Evolutionary conservation across 2,113 vertebrate genomes (phyloP).

Genomic region (Saguinus midas): DNA sequence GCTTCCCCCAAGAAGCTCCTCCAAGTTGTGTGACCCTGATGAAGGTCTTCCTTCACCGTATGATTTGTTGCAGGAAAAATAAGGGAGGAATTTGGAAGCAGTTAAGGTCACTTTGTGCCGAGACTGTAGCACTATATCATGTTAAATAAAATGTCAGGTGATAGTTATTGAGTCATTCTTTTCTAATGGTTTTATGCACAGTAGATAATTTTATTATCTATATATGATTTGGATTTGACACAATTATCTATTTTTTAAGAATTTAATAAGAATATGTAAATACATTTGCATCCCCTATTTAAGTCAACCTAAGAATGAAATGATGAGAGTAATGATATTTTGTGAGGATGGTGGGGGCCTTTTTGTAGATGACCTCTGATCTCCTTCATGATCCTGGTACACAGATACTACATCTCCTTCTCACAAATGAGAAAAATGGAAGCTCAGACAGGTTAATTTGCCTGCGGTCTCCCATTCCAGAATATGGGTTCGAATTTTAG

Average conservation of each 20-base stretch:
- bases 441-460: not conserved
- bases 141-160: slow-evolving; percentile 44
- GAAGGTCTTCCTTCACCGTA: not conserved
- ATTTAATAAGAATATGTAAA: not conserved
- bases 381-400: not conserved
- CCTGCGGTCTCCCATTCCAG: not conserved
- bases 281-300: not conserved
- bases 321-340: not conserved
- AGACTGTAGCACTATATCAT: slow-evolving; percentile 38
- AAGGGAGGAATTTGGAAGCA: slow-evolving; percentile 34
- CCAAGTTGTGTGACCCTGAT: not conserved
- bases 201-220: not conserved
- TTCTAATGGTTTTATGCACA: slow-evolving; percentile 21
- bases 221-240: not conserved
- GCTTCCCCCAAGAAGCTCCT: not conserved
- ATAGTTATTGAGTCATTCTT: slow-evolving; percentile 42
- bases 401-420: not conserved
- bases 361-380: not conserved
- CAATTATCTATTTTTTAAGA: slow-evolving; percentile 27
- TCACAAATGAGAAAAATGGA: not conserved
- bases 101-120: slow-evolving; percentile 65
- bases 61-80: slow-evolving; percentile 60
- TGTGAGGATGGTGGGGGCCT: not conserved
- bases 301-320: not conserved
- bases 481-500: not conserved